A percentile compares a stretch with the other conserved stretches of the same genome.
Conservation (phyloP, 2,113 vertebrate species). For the Polypterus bichir region DNA sequence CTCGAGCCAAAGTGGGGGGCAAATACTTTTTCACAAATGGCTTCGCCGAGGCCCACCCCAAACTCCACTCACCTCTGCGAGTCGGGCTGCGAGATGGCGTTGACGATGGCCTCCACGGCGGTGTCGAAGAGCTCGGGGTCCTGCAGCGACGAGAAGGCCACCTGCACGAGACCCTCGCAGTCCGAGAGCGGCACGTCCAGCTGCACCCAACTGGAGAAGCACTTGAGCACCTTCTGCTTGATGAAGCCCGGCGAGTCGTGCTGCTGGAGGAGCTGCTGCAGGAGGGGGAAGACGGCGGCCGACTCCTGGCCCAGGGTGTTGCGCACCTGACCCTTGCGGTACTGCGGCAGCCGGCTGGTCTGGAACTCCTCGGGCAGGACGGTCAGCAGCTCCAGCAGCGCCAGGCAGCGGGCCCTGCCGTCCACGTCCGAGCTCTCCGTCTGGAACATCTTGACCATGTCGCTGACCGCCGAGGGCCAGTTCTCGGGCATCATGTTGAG, state of each 20-base stretch:
- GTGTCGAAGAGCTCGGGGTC: constrained; percentile 95
- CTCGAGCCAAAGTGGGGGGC: too few species aligned
- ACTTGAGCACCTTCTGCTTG: constrained; percentile 90
- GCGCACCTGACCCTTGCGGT: constrained; percentile 86
- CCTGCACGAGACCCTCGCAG: constrained; percentile 84
- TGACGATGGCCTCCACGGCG: constrained; percentile 90
- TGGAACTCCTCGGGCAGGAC: constrained; percentile 96
- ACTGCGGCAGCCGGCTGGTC: constrained; percentile 89
- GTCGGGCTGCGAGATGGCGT: constrained; percentile 93
- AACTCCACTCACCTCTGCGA: constrained; percentile 75
- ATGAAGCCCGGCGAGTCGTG: constrained; percentile 83
- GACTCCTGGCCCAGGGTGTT: constrained; percentile 81
- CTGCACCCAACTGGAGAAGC: constrained; percentile 95
- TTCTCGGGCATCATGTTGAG: constrained; percentile 96
- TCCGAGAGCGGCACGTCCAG: constrained; percentile 86
- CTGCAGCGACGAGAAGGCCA: constrained; percentile 76
- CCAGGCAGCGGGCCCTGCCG: constrained; percentile 81
- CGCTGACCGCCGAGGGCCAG: constrained; percentile 87
- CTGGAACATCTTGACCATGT: constrained; percentile 96
- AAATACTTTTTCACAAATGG: background rate
- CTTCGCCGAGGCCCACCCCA: background rate
- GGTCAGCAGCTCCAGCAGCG: constrained; percentile 86
- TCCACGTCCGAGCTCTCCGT: constrained; percentile 83
- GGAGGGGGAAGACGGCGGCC: constrained; percentile 75
- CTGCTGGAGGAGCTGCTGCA: constrained; percentile 85